phyloP scores from a whole-genome alignment of 2,113 vertebrate species.

The Callospermophilus lateralis region DNA sequence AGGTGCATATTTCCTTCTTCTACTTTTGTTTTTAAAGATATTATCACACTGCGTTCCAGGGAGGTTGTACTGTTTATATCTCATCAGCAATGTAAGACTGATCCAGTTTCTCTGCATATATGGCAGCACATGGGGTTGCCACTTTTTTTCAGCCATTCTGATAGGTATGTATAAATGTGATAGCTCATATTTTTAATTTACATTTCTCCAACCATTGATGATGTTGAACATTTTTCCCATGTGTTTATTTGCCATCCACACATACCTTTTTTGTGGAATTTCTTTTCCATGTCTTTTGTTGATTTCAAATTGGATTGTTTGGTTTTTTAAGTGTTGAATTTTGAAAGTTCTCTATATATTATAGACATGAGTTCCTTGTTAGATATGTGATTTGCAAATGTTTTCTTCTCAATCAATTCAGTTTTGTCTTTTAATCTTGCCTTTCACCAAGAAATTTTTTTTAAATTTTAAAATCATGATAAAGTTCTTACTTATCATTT shows the following conservation, averaged over 20 bases:
- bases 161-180: background rate
- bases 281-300: background rate
- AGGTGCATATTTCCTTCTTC: background rate
- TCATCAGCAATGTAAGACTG: background rate
- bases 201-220: background rate
- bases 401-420: background rate
- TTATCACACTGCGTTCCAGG: background rate
- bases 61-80: background rate
- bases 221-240: background rate
- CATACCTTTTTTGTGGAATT: background rate
- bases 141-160: background rate
- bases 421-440: background rate
- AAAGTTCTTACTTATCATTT: background rate
- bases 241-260: background rate
- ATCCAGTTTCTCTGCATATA: background rate
- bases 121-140: background rate
- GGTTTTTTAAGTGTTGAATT: background rate
- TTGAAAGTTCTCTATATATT: background rate
- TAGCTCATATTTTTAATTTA: background rate
- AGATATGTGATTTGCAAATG: background rate
- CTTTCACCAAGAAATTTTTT: background rate
- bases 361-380: background rate
- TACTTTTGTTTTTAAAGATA: background rate
- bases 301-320: slow-evolving; percentile 7
- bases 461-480: background rate